phyloP scores from a whole-genome alignment of 2,888 invertebrate species.

The Oxytorus armatus region DNA sequence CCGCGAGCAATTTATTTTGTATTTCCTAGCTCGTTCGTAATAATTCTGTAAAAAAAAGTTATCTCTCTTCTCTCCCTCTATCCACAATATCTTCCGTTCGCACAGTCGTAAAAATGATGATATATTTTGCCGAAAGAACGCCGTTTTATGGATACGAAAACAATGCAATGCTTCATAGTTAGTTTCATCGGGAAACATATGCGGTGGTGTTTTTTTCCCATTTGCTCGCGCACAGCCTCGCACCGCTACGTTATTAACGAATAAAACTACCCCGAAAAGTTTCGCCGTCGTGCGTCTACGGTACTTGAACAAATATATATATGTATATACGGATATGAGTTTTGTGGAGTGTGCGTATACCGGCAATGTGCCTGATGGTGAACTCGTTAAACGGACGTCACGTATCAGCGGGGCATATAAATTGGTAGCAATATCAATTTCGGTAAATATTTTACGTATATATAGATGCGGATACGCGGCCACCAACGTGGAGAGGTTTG shows the following conservation, averaged over 20 bases:
- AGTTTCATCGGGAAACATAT: slow-evolving; percentile 1
- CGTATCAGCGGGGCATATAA: slow-evolving; percentile 63
- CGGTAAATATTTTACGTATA: slow-evolving; percentile 66
- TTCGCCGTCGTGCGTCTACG: slow-evolving; percentile 12
- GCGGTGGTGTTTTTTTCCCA: background rate
- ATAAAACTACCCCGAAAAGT: slow-evolving; percentile 54
- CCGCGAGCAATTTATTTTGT: too few species aligned
- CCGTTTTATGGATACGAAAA: background rate
- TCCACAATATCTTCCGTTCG: too few species aligned
- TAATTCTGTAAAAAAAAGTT: too few species aligned
- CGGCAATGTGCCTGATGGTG: slow-evolving; percentile 5
- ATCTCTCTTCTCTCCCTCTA: too few species aligned
- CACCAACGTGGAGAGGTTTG: slow-evolving; percentile 9
- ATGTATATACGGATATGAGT: background rate
- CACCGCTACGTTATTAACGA: slow-evolving; percentile 15
- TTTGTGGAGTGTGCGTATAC: background rate
- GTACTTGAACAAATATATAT: background rate
- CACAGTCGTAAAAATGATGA: too few species aligned
- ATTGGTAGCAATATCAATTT: slow-evolving; percentile 72
- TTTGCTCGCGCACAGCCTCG: background rate
- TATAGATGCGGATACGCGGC: background rate
- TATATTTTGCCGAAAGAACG: background rate
- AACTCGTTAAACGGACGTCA: slow-evolving; percentile 59
- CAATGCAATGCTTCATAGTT: background rate
- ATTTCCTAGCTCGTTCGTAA: too few species aligned